Conservation (phyloP, 2,113 vertebrate species). For the Otis tarda region DNA sequence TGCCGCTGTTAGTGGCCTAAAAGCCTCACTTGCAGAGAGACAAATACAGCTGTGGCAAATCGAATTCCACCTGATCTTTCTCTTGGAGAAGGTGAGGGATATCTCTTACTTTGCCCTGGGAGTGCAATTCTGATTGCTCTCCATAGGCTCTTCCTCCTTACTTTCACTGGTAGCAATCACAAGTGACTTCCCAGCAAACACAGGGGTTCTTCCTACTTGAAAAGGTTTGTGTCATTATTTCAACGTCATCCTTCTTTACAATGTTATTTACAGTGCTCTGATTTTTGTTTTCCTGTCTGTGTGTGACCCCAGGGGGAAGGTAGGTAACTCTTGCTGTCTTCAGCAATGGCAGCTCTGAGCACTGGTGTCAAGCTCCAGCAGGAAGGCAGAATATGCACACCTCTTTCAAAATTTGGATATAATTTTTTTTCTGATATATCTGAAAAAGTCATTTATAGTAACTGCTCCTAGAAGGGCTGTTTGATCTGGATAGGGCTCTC, state of each 20-base stretch:
- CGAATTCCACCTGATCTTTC: neutral
- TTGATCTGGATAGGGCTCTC: neutral
- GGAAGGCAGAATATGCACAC: neutral
- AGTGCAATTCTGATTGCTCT: neutral
- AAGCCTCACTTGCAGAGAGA: neutral
- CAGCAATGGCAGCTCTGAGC: neutral
- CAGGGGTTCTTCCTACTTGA: fast-evolving
- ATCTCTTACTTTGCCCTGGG: neutral
- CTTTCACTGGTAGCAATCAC: neutral
- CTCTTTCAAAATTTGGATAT: neutral
- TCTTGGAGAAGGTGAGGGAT: neutral
- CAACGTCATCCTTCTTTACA: neutral
- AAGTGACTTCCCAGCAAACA: neutral
- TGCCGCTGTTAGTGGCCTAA: fast-evolving
- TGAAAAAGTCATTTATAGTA: neutral
- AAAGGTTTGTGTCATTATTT: neutral
- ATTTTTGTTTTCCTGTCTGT: neutral
- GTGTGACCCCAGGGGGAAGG: neutral
- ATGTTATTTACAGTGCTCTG: neutral
- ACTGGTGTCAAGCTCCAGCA: neutral
- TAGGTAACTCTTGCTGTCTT: neutral
- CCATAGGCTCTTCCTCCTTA: neutral
- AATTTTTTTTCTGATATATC: neutral
- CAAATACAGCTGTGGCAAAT: neutral
- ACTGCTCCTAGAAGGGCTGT: neutral